A percentile compares a stretch with the other conserved stretches of the same genome.
Conservation (phyloP, 1,140 invertebrate genomes). For the Anastatus disparis region DNA sequence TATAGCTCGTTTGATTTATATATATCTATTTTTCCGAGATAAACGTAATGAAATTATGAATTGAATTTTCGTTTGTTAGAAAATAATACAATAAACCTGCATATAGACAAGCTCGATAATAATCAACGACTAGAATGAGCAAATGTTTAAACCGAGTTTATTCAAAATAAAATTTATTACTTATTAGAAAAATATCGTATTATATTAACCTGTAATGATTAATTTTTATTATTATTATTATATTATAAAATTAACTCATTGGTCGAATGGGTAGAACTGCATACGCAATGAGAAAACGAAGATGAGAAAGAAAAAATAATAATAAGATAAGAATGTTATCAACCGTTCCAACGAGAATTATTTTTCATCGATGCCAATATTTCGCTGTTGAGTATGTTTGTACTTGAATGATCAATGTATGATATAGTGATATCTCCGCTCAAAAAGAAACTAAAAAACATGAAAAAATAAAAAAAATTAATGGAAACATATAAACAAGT, state of each 20-base stretch:
- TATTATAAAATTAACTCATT: no score
- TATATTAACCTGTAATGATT: no score
- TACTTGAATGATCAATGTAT: slow-evolving; percentile 41
- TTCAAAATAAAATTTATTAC: slow-evolving; percentile 17
- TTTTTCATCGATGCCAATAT: slow-evolving; percentile 42
- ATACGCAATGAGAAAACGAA: neutral
- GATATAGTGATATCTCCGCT: slow-evolving; percentile 39
- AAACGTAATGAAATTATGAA: neutral
- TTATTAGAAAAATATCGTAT: slow-evolving; percentile 15
- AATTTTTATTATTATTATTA: no score
- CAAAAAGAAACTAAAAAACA: slow-evolving; percentile 8
- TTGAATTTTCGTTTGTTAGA: slow-evolving; percentile 16
- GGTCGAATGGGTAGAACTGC: neutral
- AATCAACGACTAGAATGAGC: slow-evolving; percentile 2
- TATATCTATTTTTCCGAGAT: slow-evolving; percentile 6
- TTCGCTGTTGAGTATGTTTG: slow-evolving; percentile 37
- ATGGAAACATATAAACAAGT: no score
- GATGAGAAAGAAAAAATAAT: neutral
- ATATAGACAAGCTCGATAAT: neutral
- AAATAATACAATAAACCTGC: neutral
- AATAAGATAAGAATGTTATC: slow-evolving; percentile 27
- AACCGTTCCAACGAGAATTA: slow-evolving; percentile 35
- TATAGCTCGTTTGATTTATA: slow-evolving; percentile 22
- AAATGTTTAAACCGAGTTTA: slow-evolving; percentile 21
- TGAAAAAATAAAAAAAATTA: neutral